A percentile compares a stretch with the other conserved stretches of the same genome.
Conservation (phyloP, 2,888 invertebrate genomes). For the Drosophila neonasuta region DNA sequence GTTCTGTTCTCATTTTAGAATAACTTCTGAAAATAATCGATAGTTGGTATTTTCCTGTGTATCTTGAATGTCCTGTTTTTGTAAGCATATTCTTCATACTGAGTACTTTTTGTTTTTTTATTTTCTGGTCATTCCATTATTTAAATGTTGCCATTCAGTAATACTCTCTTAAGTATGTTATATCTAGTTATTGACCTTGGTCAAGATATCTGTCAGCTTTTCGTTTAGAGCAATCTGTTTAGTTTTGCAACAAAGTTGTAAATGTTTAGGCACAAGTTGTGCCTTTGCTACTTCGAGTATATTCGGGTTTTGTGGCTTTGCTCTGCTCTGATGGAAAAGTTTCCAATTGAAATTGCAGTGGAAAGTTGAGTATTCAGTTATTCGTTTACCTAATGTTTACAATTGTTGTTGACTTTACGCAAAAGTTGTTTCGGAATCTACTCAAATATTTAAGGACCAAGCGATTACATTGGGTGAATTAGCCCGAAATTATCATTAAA, state of each 20-base stretch:
- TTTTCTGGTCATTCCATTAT: no score
- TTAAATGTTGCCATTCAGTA: no score
- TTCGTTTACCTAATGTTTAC: conserved; percentile 34
- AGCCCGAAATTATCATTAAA: conserved; percentile 55
- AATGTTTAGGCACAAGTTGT: background rate
- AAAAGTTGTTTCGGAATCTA: conserved; percentile 25
- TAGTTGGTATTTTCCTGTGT: no score
- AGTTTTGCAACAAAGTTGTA: background rate
- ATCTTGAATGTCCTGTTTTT: no score
- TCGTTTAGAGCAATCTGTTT: background rate
- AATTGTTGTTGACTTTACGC: conserved; percentile 16
- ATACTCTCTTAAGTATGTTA: background rate
- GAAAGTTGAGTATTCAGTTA: conserved; percentile 7
- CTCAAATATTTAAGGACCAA: conserved; percentile 50
- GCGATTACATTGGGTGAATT: conserved; percentile 52
- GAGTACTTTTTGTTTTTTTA: no score
- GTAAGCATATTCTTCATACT: no score
- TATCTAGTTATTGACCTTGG: conserved; percentile 1
- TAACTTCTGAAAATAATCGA: no score
- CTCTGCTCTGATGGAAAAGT: background rate
- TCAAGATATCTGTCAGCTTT: background rate
- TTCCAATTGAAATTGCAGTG: conserved; percentile 13
- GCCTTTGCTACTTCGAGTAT: background rate
- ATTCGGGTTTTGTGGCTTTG: background rate
- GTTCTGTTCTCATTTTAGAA: no score